Evolutionary conservation across 2,113 vertebrate genomes (phyloP), one percentile per base, ranked within the genome.

Genomic region (Cichladusa arquata): DNA sequence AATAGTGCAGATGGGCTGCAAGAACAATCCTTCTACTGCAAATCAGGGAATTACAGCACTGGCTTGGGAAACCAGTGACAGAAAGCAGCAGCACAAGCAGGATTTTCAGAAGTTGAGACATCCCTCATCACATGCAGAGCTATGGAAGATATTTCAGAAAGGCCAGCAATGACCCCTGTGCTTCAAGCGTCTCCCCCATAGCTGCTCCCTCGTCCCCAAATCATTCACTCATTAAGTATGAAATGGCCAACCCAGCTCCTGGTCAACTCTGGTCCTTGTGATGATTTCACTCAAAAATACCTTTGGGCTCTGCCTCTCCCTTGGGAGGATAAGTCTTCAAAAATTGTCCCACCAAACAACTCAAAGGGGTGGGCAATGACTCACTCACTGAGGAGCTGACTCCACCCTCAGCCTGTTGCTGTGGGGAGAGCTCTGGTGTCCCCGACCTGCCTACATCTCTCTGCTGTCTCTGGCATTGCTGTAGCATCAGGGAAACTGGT

Each of bases 301-400:
- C 22, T 50, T 38, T 57, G 50, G 33, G 45, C 16, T 77, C 8
- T 14, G 17, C 15, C 22, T 65, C 64, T 89, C 33, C 38, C 44
- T 14, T 45, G 40, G 48, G 40, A 79, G 31, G 19, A 44, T 6
- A 53, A 22, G 45, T 19, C 51, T 71, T 24, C 53, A 91, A 56
- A 88, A 72, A 12, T 3, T 50, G 8, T 78, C 31, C 38, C 38
- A 44, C 7, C 42, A 14, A 61, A 50, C 28, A 53, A 11, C 14
- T 29, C 50, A 31, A 18, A 84, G 70, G 11, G 14, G 16, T 33
- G n/a, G 33, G 33, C n/a, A 50, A 14, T 47, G 38, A 18, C 31
- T 44, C 6, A 5, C 44, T 44, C 29, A 50, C 10, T 0, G 0
- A 3, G 18, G 10, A n/a, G 36, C 38, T 62, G 29, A 20, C 34